These are phyloP conservation scores for Aegypius monachus DNA, from an alignment of 2,113 vertebrate genomes.

Conservation along the genomic window DNA sequence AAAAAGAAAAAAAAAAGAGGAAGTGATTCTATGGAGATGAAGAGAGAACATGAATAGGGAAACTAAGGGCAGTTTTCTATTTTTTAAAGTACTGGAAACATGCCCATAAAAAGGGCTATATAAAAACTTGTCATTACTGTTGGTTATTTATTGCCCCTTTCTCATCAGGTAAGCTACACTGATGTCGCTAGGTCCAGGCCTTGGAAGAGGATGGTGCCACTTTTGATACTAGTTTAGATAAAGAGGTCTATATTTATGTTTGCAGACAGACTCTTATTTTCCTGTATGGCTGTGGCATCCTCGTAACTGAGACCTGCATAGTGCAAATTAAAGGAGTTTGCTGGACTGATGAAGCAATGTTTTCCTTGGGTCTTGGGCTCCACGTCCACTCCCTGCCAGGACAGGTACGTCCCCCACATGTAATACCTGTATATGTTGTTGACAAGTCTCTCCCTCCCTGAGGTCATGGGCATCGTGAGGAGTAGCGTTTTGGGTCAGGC, in stretches of 20 bases:
- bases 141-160: background rate
- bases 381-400: rapidly evolving
- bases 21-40: background rate
- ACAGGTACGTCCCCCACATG: background rate
- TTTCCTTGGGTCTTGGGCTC: background rate
- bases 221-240: background rate
- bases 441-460: background rate
- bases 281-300: background rate
- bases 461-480: background rate
- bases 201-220: background rate
- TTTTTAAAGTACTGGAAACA: background rate
- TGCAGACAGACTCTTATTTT: background rate
- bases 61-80: background rate
- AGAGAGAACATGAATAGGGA: background rate
- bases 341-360: background rate
- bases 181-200: background rate
- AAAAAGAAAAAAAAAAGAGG: background rate
- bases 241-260: background rate
- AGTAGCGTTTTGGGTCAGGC: background rate
- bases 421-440: rapidly evolving
- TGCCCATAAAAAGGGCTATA: background rate
- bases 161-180: background rate
- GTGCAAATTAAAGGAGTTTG: background rate
- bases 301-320: background rate
- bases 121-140: background rate